Conservation (phyloP, 2,113 vertebrate genomes). For the Corvus hawaiiensis region DNA sequence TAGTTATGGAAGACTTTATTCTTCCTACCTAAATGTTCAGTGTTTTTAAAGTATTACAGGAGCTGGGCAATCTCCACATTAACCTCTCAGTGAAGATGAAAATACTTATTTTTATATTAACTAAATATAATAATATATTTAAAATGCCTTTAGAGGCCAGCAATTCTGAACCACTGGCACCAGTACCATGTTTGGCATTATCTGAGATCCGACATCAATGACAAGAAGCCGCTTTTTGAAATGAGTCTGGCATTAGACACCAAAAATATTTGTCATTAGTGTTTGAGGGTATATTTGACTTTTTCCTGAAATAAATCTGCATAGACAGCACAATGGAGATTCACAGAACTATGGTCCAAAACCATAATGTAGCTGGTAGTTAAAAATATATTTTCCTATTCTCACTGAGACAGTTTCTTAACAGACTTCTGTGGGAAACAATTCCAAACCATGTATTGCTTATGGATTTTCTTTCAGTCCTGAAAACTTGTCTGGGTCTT, state of each 20-base stretch:
- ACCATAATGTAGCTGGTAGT: not conserved
- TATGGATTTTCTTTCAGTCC: not conserved
- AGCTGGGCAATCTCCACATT: not conserved
- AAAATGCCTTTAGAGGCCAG: not conserved
- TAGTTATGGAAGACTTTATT: not conserved
- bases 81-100: not conserved
- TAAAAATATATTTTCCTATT: not conserved
- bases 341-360: not conserved
- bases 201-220: not conserved
- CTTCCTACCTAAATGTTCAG: not conserved
- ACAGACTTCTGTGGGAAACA: not conserved
- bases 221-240: not conserved
- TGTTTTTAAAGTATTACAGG: not conserved
- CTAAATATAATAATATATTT: not conserved
- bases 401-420: not conserved
- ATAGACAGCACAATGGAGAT: not conserved
- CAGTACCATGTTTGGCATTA: not conserved
- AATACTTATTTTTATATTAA: not conserved
- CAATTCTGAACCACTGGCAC: not conserved
- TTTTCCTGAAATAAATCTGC: constrained; percentile 7
- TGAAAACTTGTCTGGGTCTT: not conserved
- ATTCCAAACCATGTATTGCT: not conserved
- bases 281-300: not conserved
- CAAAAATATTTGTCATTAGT: not conserved
- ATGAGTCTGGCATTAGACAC: not conserved